Conservation (phyloP, 1,140 invertebrate genomes). For the Heterodera schachtii region DNA sequence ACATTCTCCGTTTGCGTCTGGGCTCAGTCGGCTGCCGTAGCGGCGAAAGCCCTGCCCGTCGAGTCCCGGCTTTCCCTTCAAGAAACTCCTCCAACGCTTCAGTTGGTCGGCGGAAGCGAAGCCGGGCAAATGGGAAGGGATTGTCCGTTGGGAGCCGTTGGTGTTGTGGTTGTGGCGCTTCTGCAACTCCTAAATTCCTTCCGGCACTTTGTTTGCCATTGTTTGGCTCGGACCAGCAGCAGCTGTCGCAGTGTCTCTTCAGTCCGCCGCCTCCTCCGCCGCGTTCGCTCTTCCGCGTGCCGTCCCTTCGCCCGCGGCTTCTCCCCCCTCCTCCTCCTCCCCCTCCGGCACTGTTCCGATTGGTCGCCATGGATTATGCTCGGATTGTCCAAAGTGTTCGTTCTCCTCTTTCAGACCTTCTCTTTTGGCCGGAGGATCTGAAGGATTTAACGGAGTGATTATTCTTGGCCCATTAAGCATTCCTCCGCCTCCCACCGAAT, state of each 20-base stretch:
- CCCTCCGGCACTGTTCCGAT: not conserved
- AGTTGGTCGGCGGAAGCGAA: conserved; percentile 21
- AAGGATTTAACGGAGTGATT: too few species aligned
- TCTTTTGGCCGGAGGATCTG: not conserved
- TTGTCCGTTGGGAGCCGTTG: conserved; percentile 17
- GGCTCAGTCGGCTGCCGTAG: conserved; percentile 38
- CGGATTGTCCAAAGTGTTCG: not conserved
- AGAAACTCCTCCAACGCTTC: conserved; percentile 33
- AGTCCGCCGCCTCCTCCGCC: conserved; percentile 7
- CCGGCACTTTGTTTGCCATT: not conserved
- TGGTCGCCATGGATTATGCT: not conserved
- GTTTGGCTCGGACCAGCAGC: not conserved
- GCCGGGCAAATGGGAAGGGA: conserved; percentile 30
- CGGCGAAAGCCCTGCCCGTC: conserved; percentile 39
- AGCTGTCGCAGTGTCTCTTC: conserved; percentile 22
- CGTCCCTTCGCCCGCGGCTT: conserved; percentile 1
- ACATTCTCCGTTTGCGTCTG: conserved; percentile 39
- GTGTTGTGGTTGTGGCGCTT: conserved; percentile 14
- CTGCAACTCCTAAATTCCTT: conserved; percentile 11
- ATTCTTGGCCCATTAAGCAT: not conserved
- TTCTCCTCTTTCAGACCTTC: not conserved
- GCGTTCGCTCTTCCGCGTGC: not conserved
- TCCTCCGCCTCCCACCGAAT: not conserved
- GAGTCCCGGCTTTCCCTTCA: conserved; percentile 26
- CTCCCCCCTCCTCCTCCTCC: conserved; percentile 6